These are phyloP conservation scores for Halotydeus destructor DNA, from an alignment of 1,140 invertebrate species.

Conservation along the genomic window DNA sequence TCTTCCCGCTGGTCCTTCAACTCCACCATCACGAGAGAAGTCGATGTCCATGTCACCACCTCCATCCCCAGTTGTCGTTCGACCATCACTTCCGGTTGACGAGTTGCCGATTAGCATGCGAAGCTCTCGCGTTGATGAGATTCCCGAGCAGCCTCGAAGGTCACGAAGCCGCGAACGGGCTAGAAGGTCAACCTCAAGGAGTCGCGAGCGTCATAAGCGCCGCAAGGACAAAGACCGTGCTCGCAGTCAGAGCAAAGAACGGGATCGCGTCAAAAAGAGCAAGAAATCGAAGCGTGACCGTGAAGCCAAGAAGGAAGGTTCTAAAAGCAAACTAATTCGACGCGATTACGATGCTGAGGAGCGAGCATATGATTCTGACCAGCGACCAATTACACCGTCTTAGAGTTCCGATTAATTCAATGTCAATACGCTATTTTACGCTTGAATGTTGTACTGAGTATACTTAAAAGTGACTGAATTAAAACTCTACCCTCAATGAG, in stretches of 20 bases:
- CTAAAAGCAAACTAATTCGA: background rate
- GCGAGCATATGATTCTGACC: constrained; percentile 1
- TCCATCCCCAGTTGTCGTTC: background rate
- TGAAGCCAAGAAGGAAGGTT: background rate
- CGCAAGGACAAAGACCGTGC: background rate
- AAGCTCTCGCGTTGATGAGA: background rate
- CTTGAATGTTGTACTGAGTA: too few relatives aligned
- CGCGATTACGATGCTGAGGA: constrained; percentile 1
- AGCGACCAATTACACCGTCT: too few relatives aligned
- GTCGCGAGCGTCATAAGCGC: background rate
- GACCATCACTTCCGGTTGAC: background rate
- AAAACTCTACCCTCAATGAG: too few relatives aligned
- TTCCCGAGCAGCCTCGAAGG: background rate
- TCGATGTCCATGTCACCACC: background rate
- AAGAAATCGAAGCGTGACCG: background rate
- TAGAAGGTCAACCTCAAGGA: background rate
- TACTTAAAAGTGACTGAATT: too few relatives aligned
- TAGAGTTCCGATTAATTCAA: too few relatives aligned
- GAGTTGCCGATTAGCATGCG: background rate
- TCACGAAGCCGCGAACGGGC: too few relatives aligned
- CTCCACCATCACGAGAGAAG: background rate
- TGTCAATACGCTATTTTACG: too few relatives aligned
- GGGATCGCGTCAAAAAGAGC: background rate
- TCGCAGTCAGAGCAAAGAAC: background rate
- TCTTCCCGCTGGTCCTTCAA: background rate